Conservation (phyloP, 2,797 vertebrate species). For the Bradypus variegatus region DNA sequence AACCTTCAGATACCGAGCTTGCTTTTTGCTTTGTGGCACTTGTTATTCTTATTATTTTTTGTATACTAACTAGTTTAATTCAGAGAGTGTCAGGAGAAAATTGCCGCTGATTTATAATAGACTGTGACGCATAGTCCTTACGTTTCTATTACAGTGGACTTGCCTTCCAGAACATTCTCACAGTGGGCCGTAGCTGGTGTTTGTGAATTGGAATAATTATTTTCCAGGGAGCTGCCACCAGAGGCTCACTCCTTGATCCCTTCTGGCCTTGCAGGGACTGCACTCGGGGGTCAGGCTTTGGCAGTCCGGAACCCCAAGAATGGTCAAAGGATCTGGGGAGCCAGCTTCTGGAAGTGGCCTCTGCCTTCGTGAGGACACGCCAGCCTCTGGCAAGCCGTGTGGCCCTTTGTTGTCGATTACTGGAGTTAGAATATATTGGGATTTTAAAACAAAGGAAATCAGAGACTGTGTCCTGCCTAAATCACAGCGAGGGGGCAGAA, state of each 20-base stretch:
- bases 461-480: conserved; percentile 38
- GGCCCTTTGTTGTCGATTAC: not conserved
- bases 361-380: conserved; percentile 28
- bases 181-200: conserved; percentile 66
- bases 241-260: conserved; percentile 67
- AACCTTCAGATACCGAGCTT: conserved; percentile 81
- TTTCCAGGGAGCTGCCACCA: conserved; percentile 64
- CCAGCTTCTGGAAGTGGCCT: conserved; percentile 55
- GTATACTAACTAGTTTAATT: conserved; percentile 81
- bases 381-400: conserved; percentile 17
- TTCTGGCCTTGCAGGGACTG: conserved; percentile 57
- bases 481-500: conserved; percentile 24
- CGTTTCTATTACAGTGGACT: conserved; percentile 73
- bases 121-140: conserved; percentile 72
- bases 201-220: conserved; percentile 70
- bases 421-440: not conserved
- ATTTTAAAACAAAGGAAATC: conserved; percentile 49
- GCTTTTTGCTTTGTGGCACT: conserved; percentile 80
- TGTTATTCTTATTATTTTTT: conserved; percentile 69
- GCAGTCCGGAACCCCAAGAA: conserved; percentile 20
- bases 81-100: conserved; percentile 78
- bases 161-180: conserved; percentile 69
- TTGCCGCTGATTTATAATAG: conserved; percentile 78
- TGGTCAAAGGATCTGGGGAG: conserved; percentile 61
- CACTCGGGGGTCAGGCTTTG: conserved; percentile 61